Conservation (phyloP, 2,888 invertebrate genomes). For the Parasteatoda lunata region DNA sequence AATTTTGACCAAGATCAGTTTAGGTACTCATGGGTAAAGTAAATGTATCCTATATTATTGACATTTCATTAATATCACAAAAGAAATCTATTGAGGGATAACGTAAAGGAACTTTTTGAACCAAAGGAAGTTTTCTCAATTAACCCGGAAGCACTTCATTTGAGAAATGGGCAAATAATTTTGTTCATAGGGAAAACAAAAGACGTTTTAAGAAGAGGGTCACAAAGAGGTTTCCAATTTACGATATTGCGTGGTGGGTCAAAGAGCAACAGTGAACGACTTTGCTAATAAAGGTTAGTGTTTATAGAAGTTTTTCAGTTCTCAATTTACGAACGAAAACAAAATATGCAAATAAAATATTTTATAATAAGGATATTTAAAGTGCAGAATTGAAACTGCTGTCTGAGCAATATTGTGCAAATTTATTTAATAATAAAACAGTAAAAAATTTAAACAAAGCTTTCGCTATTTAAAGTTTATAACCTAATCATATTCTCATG, state of each 20-base stretch:
- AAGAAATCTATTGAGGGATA: too few relatives aligned
- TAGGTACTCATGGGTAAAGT: too few relatives aligned
- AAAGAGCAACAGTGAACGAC: constrained; percentile 22
- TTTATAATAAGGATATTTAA: background rate
- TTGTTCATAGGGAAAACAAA: constrained; percentile 33
- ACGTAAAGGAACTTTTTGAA: background rate
- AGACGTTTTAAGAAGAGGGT: constrained; percentile 25
- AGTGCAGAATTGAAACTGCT: too few relatives aligned
- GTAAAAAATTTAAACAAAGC: too few relatives aligned
- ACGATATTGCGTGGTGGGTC: constrained; percentile 7
- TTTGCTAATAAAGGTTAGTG: constrained; percentile 18
- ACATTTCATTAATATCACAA: too few relatives aligned
- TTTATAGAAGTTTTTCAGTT: background rate
- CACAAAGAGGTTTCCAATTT: constrained; percentile 26
- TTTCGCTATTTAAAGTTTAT: too few relatives aligned
- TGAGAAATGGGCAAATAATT: constrained; percentile 14
- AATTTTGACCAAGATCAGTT: too few relatives aligned
- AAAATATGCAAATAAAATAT: background rate
- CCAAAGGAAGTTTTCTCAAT: background rate
- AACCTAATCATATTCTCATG: too few relatives aligned
- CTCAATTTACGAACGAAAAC: background rate
- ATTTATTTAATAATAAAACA: too few relatives aligned
- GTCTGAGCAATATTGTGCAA: too few relatives aligned
- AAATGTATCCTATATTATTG: too few relatives aligned
- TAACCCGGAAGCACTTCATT: constrained; percentile 34